phyloP scores from a whole-genome alignment of 1,140 invertebrate species.

The Musca domestica region DNA sequence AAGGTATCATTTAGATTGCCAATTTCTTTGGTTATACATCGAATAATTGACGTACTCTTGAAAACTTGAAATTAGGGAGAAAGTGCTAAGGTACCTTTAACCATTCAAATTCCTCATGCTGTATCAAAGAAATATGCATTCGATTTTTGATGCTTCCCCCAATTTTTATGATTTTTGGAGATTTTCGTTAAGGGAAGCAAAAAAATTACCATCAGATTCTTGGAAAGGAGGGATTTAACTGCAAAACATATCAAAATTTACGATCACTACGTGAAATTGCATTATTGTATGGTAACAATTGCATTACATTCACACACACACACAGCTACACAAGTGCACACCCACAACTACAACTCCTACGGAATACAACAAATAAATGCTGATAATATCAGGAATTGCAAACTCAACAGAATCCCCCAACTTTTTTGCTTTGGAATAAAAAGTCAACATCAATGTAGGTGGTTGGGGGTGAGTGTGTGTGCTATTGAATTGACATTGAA shows the following conservation, averaged over 20 bases:
- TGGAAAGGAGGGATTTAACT: neutral
- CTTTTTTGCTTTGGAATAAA: neutral
- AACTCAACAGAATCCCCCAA: too few relatives aligned
- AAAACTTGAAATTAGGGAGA: too few relatives aligned
- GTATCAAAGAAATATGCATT: neutral
- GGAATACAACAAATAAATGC: too few relatives aligned
- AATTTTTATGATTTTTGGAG: conserved; percentile 1
- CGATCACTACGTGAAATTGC: conserved; percentile 23
- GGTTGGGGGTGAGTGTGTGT: too few relatives aligned
- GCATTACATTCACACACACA: neutral
- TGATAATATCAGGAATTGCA: too few relatives aligned
- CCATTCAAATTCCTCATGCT: neutral
- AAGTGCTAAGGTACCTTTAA: too few relatives aligned
- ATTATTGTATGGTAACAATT: neutral
- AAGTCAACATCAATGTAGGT: neutral
- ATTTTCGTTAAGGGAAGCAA: conserved; percentile 4
- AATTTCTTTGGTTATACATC: too few relatives aligned
- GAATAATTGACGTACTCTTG: too few relatives aligned
- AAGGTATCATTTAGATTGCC: too few relatives aligned
- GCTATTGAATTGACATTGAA: conserved; percentile 19
- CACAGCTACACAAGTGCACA: too few relatives aligned
- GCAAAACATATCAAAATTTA: conserved; percentile 22
- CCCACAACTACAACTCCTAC: too few relatives aligned
- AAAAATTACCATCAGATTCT: neutral
- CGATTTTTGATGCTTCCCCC: too few relatives aligned